Evolutionary conservation across 2,113 vertebrate species (phyloP), one percentile per base, ranked within the genome.

Genomic region (Cavia porcellus): DNA sequence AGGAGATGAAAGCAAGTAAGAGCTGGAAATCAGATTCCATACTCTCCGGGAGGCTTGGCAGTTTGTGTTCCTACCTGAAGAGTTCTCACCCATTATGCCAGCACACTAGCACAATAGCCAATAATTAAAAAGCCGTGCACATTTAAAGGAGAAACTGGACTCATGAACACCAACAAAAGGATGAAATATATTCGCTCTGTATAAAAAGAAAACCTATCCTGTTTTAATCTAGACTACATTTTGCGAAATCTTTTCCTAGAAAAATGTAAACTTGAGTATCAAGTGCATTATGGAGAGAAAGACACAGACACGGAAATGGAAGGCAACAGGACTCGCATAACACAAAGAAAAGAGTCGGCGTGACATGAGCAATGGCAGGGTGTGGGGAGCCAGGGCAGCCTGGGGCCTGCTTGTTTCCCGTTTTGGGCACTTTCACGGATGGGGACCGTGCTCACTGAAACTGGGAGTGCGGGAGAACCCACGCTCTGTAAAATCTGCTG

Each of bases 91-190:
- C 70, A 12, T 15, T 32, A n/a, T 24, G 52, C 8, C 59, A 47
- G 5, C 5, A 50, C 12, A 28, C 28, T 62, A 82, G 79, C 5
- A 55, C 4, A 81, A 85, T 50, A 62, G 9, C 22, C 64, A 80
- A 72, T 38, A 64, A 52, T 91, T 59, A 72, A 85, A 57, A 96
- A 95, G 45, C 25, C 5, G 7, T 80, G 25, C 6, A 86, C 64
- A 38, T 77, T 30, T 81, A 62, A 94, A 84, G 66, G 55, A 52
- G 42, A 85, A 86, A 66, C 25, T 66, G 47, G 1, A 28, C 38
- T 42, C 24, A 55, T 92, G 85, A 95, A 80, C 88, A 55, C 4
- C 61, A 80, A 86, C 96, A 83, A 74, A 80, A 47, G 28, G 19
- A 55, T 24, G 81, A 81, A 80, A 68, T 79, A 64, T 11, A 47